Evolutionary conservation across 2,888 invertebrate species (phyloP).

Genomic region (Pherbina coryleti): DNA sequence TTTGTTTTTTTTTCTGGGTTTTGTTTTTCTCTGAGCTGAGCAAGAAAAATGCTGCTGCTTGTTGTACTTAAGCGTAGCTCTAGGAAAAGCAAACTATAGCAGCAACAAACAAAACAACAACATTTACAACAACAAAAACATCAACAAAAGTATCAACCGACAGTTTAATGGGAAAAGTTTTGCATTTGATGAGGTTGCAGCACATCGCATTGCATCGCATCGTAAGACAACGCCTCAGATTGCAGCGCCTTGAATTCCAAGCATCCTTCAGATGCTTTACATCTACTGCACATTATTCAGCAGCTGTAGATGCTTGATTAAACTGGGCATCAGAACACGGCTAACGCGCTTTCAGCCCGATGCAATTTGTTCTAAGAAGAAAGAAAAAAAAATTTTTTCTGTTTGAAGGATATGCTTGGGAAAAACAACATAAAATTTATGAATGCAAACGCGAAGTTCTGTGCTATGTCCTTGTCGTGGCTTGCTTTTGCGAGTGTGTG

Average conservation of each 20-base stretch:
- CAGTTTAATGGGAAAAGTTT: conserved; percentile 63
- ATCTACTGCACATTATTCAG: background rate
- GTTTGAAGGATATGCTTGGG: too few relatives aligned
- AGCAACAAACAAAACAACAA: background rate
- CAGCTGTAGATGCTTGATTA: background rate
- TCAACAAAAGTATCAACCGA: conserved; percentile 46
- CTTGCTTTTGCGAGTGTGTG: too few relatives aligned
- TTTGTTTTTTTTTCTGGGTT: background rate
- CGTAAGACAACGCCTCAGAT: background rate
- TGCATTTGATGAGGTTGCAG: conserved; percentile 45
- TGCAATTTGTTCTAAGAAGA: too few relatives aligned
- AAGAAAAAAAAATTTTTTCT: too few relatives aligned
- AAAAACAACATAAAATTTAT: too few relatives aligned
- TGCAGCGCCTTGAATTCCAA: background rate
- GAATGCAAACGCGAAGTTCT: too few relatives aligned
- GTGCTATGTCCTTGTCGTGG: too few relatives aligned
- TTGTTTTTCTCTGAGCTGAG: background rate
- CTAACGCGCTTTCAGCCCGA: too few relatives aligned
- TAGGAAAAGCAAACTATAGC: conserved; percentile 10
- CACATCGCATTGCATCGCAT: conserved; percentile 4
- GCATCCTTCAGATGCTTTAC: background rate
- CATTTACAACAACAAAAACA: background rate
- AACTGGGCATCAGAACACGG: too few relatives aligned
- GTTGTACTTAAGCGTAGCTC: background rate
- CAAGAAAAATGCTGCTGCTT: conserved; percentile 5